phyloP scores from a whole-genome alignment of 2,888 invertebrate species.

The Operophtera brumata region DNA sequence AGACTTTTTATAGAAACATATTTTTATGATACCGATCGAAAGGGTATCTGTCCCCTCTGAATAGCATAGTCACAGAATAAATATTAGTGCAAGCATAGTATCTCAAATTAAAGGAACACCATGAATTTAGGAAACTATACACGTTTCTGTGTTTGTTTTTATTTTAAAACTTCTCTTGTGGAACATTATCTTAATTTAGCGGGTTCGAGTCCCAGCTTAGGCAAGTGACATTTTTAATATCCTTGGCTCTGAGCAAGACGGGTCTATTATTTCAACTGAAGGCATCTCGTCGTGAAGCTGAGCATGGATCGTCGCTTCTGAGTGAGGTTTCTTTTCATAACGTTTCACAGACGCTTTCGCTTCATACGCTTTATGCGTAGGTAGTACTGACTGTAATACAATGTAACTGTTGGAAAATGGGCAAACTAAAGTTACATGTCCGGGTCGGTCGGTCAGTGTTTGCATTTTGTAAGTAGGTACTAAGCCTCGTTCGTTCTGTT shows the following conservation, averaged over 20 bases:
- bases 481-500: no score
- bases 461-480: conserved; percentile 20
- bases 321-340: conserved; percentile 22
- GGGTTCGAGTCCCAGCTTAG: no score
- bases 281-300: conserved; percentile 8
- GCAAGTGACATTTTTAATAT: not conserved
- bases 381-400: conserved; percentile 16
- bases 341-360: conserved; percentile 10
- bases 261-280: conserved; percentile 10
- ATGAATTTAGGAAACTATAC: no score
- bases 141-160: no score
- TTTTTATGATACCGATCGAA: no score
- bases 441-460: conserved; percentile 23
- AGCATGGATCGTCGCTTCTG: conserved; percentile 19
- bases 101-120: no score
- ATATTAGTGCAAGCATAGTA: no score
- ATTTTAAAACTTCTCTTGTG: no score
- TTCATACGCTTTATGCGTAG: not conserved
- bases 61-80: no score
- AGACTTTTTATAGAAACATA: no score
- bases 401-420: conserved; percentile 18
- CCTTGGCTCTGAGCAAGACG: not conserved
- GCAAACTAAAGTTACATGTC: conserved; percentile 23
- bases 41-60: no score
- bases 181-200: no score